A percentile compares a stretch with the other conserved stretches of the same genome.
phyloP scores from a whole-genome alignment of 1,140 invertebrate species.

The Hetaerina americana region DNA sequence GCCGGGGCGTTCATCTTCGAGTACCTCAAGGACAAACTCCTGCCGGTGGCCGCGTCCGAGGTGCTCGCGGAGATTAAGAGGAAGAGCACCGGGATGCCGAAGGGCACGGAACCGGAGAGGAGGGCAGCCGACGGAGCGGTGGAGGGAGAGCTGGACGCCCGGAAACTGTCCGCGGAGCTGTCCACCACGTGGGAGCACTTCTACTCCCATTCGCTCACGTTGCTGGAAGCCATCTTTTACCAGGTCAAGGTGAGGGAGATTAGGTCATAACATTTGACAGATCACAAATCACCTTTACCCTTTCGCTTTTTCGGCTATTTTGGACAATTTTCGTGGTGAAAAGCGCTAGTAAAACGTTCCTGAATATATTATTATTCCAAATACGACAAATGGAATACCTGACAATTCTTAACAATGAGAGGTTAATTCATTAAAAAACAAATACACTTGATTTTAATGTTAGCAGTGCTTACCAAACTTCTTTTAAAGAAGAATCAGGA shows the following conservation, averaged over 20 bases:
- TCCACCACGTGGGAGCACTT: slow-evolving; percentile 7
- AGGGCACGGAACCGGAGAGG: neutral
- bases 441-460: too few relatives aligned
- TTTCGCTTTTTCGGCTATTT: too few relatives aligned
- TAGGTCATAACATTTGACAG: too few relatives aligned
- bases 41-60: neutral
- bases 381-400: too few relatives aligned
- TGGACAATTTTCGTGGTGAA: too few relatives aligned
- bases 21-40: slow-evolving; percentile 9
- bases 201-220: slow-evolving; percentile 8
- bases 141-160: neutral
- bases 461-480: too few relatives aligned
- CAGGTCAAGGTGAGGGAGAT: slow-evolving; percentile 9
- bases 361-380: too few relatives aligned
- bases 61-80: neutral
- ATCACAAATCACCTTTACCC: too few relatives aligned
- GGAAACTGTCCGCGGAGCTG: neutral
- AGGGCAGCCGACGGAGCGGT: neutral
- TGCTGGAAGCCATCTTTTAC: slow-evolving; percentile 9
- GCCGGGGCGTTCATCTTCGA: slow-evolving; percentile 12
- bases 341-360: too few relatives aligned
- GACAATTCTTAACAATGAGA: too few relatives aligned
- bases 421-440: too few relatives aligned
- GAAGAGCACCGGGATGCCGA: neutral
- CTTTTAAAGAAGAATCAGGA: too few relatives aligned